These are phyloP conservation scores for Urosaurus nigricauda DNA, from an alignment of 2,797 vertebrate genomes.

Conservation along the genomic window DNA sequence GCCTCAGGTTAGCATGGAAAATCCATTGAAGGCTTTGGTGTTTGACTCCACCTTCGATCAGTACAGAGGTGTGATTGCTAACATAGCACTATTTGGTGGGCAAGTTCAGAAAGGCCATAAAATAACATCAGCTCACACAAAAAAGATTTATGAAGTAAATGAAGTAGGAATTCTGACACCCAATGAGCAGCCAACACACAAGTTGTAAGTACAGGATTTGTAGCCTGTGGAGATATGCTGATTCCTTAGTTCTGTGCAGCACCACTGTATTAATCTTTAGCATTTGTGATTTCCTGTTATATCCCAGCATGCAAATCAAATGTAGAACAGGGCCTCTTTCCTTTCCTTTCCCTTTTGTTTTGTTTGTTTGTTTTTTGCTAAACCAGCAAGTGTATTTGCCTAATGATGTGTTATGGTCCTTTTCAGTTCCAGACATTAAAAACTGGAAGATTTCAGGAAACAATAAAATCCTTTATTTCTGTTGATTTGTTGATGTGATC, in stretches of 20 bases:
- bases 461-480: neutral
- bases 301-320: neutral
- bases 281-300: neutral
- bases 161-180: conserved; percentile 93
- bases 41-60: conserved; percentile 97
- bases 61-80: conserved; percentile 93
- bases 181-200: conserved; percentile 85
- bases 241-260: neutral
- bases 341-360: neutral
- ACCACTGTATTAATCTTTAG: neutral
- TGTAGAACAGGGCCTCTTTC: neutral
- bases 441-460: conserved; percentile 18
- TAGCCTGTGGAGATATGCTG: neutral
- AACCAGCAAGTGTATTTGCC: neutral
- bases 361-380: neutral
- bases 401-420: neutral
- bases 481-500: neutral
- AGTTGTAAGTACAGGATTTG: conserved; percentile 86
- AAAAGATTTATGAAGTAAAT: conserved; percentile 92
- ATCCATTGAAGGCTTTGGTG: conserved; percentile 91
- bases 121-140: conserved; percentile 86
- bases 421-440: neutral
- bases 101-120: conserved; percentile 88
- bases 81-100: conserved; percentile 90
- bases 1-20: conserved; percentile 78